These are phyloP conservation scores for Pogonocherus hispidulus DNA, from an alignment of 2,888 invertebrate genomes.

Conservation along the genomic window DNA sequence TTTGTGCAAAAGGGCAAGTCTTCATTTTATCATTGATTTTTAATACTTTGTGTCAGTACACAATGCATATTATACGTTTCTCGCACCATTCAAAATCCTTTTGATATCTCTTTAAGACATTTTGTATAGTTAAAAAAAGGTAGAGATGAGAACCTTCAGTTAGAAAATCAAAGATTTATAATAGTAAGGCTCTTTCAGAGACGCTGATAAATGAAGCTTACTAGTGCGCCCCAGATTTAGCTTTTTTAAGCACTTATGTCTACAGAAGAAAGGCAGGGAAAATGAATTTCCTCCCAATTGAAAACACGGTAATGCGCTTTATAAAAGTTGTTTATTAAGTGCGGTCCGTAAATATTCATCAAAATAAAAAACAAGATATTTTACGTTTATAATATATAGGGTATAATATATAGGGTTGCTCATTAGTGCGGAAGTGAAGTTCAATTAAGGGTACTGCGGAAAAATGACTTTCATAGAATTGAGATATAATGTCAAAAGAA, in stretches of 20 bases:
- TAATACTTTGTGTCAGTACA: background rate
- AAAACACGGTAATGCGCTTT: too few relatives aligned
- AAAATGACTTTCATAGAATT: too few relatives aligned
- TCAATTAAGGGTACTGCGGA: too few relatives aligned
- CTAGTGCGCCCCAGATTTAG: slow-evolving; percentile 16
- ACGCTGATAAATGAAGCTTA: slow-evolving; percentile 19
- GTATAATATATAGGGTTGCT: too few relatives aligned
- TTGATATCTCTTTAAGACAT: background rate
- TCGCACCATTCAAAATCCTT: slow-evolving; percentile 8
- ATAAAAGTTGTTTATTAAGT: too few relatives aligned
- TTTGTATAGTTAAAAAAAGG: background rate
- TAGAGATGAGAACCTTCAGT: slow-evolving; percentile 4
- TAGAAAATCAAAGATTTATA: slow-evolving; percentile 25
- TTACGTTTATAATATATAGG: too few relatives aligned
- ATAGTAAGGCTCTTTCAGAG: slow-evolving; percentile 7
- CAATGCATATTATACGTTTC: slow-evolving; percentile 13
- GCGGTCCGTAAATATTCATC: too few relatives aligned
- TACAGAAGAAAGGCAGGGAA: background rate
- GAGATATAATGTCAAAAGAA: too few relatives aligned
- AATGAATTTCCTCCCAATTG: too few relatives aligned
- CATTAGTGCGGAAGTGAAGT: too few relatives aligned
- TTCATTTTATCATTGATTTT: slow-evolving; percentile 9
- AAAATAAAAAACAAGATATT: too few relatives aligned
- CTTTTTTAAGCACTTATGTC: slow-evolving; percentile 11
- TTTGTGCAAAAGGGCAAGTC: background rate